phyloP scores from a whole-genome alignment of 2,888 invertebrate genomes.

The Eupithecia exiguata region DNA sequence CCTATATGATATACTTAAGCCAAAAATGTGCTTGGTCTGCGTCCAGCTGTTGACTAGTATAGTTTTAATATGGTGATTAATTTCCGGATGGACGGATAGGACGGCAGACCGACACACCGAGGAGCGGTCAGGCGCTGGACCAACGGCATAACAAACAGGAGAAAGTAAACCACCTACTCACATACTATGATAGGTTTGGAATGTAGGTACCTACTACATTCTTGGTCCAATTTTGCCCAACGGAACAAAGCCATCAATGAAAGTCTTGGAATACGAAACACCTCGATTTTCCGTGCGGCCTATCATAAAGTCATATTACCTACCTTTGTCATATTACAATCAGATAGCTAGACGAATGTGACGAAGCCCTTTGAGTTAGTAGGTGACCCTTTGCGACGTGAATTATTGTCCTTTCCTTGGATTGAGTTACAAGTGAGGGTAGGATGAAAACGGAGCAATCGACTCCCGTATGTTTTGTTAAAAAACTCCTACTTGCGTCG shows the following conservation, averaged over 20 bases:
- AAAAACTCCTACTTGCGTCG: no score
- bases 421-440: constrained; percentile 19
- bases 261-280: background rate
- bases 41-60: no score
- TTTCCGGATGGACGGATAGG: background rate
- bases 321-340: constrained; percentile 10
- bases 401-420: constrained; percentile 19
- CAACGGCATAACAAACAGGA: background rate
- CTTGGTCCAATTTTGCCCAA: no score
- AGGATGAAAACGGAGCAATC: constrained; percentile 6
- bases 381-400: constrained; percentile 22
- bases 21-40: no score
- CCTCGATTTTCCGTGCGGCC: constrained; percentile 2
- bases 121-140: background rate
- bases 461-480: background rate
- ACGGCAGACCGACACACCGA: background rate
- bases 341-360: constrained; percentile 9
- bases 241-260: background rate
- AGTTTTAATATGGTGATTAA: no score
- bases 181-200: background rate
- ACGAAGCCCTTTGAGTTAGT: constrained; percentile 1
- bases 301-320: background rate
- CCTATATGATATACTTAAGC: no score
- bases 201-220: background rate
- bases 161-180: background rate